Percentiles rank a stretch among this genome's conserved stretches.
phyloP scores from a whole-genome alignment of 1,140 invertebrate species.

The Pseudobourletiella spinata region DNA sequence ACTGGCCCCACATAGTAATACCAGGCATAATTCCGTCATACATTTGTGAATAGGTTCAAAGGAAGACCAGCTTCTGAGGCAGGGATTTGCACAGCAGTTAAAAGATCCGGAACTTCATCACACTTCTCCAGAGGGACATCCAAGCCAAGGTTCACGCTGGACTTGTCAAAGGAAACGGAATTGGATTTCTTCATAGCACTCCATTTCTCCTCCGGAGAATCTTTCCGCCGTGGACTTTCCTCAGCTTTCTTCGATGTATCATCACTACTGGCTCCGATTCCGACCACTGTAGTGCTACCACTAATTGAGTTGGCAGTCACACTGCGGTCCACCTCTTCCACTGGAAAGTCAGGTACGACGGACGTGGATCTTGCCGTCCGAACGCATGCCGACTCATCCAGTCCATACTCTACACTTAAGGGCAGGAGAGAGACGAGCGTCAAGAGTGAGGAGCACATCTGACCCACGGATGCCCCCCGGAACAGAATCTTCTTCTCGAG shows the following conservation, averaged over 20 bases:
- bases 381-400: slow-evolving; percentile 70
- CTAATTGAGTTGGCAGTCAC: not conserved
- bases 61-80: slow-evolving; percentile 33
- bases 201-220: not conserved
- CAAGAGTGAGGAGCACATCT: slow-evolving; percentile 75
- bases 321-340: no score
- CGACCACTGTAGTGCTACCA: not conserved
- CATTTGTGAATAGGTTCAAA: slow-evolving; percentile 19
- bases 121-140: slow-evolving; percentile 8
- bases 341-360: slow-evolving; percentile 64
- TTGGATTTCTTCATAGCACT: not conserved
- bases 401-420: slow-evolving; percentile 75
- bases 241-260: no score
- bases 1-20: not conserved
- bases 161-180: not conserved
- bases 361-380: slow-evolving; percentile 67
- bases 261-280: not conserved
- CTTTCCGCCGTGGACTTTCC: not conserved
- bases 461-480: slow-evolving; percentile 84
- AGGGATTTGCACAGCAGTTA: slow-evolving; percentile 33
- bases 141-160: not conserved
- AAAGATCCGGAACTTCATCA: slow-evolving; percentile 32
- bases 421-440: slow-evolving; percentile 85
- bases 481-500: slow-evolving; percentile 86
- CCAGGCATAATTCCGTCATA: not conserved